A percentile compares a stretch with the other conserved stretches of the same genome.
Conservation (phyloP, 2,797 vertebrate genomes). For the Tachyglossus aculeatus region DNA sequence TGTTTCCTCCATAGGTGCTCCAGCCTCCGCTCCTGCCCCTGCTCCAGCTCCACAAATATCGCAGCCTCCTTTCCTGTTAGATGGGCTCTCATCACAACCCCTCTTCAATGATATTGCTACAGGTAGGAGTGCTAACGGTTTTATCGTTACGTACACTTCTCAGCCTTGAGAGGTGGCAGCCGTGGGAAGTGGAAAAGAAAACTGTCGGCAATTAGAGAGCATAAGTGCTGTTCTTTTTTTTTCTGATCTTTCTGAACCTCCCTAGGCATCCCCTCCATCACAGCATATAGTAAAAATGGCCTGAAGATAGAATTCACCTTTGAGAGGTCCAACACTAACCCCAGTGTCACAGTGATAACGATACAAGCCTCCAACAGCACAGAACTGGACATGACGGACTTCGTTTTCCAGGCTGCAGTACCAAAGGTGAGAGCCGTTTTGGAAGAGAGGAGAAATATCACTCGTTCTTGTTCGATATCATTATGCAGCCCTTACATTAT, state of each 20-base stretch:
- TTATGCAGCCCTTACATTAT: too few species aligned
- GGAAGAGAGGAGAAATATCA: too few species aligned
- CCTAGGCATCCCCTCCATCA: slow-evolving; percentile 94
- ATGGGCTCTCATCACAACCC: slow-evolving; percentile 90
- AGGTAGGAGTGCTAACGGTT: slow-evolving; percentile 75
- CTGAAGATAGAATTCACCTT: slow-evolving; percentile 99
- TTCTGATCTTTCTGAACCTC: slow-evolving; percentile 28
- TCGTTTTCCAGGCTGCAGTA: slow-evolving; percentile 99
- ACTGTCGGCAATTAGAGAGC: slow-evolving; percentile 1
- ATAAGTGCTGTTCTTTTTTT: background rate
- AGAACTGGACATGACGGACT: slow-evolving; percentile 96
- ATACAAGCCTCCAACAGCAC: slow-evolving; percentile 97
- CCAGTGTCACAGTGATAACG: slow-evolving; percentile 95
- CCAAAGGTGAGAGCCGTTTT: too few species aligned
- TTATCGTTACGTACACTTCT: background rate
- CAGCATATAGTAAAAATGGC: slow-evolving; percentile 97
- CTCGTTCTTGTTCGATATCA: too few species aligned
- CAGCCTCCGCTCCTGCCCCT: slow-evolving; percentile 80
- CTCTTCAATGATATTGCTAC: slow-evolving; percentile 92
- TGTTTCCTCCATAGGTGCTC: slow-evolving; percentile 77
- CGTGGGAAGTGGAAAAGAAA: slow-evolving; percentile 1
- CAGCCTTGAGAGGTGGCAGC: background rate
- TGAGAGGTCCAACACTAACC: slow-evolving; percentile 95
- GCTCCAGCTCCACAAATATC: slow-evolving; percentile 82
- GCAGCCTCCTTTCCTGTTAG: slow-evolving; percentile 90